phyloP scores from a whole-genome alignment of 2,113 vertebrate genomes.

The Microcebus murinus region DNA sequence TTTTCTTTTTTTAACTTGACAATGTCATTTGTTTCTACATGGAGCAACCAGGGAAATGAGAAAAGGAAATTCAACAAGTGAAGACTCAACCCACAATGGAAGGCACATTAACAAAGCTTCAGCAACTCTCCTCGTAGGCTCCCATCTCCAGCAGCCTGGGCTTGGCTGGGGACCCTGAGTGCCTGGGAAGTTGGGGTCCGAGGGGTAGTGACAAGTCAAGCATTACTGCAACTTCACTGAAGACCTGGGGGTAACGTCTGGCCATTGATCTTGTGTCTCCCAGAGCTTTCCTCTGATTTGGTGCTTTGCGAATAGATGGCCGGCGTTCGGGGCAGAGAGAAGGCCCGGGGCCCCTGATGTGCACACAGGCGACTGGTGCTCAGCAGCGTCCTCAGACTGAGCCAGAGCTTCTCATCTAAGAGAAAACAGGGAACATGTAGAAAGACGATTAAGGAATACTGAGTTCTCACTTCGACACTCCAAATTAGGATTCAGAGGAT shows the following conservation, averaged over 20 bases:
- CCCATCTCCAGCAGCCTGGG: neutral
- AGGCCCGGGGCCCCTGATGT: rapidly evolving
- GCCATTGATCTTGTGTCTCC: neutral
- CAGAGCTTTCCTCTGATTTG: neutral
- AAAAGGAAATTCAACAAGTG: conserved; percentile 26
- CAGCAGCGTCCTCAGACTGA: neutral
- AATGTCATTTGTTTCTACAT: conserved; percentile 29
- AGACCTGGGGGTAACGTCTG: neutral
- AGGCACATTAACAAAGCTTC: conserved; percentile 1
- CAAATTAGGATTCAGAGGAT: neutral
- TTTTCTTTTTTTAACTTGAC: neutral
- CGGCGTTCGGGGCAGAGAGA: neutral
- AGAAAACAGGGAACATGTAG: neutral
- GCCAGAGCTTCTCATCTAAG: neutral
- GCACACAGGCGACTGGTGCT: neutral
- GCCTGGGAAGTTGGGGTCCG: neutral
- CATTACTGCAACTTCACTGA: neutral
- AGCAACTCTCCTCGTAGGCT: neutral
- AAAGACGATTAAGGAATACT: neutral
- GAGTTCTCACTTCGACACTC: neutral
- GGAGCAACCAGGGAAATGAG: conserved; percentile 25
- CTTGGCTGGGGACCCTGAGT: neutral
- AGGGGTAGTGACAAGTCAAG: neutral
- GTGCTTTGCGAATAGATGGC: conserved; percentile 11
- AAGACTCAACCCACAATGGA: neutral